Base-by-base conservation (phyloP, 2,888 invertebrate genomes). In the Deilephila porcellus region DNA sequence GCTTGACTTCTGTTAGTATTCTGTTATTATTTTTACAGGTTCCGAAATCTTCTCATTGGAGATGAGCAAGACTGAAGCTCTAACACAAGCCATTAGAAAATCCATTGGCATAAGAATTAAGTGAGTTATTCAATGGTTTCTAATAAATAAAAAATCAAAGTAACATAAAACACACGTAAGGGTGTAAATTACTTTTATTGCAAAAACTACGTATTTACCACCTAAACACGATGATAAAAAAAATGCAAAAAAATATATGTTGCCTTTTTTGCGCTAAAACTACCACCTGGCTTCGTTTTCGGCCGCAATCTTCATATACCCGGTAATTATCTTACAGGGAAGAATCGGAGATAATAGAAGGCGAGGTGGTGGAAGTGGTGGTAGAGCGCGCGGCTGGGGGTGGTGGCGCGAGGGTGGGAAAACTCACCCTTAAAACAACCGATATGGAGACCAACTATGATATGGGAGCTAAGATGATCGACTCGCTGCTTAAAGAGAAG, bases 361-460 rank as follows among this genome's bases (percentile, higher is more conserved):
- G 99, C 0, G 99, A 99, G 93, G 99, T 99, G 0, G 99, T 99
- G 0, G 99, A 99, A 84, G 97, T 99, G 67, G 98, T 99, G 88
- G 98, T 99, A 45, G 99, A 99, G 86, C 95, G 99, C 29, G 99
- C 99, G 0, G 99, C 98, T 0, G 97, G 98, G 0, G 99, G 91
- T 0, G 93, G 91, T 0, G 94, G 94, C 0, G 97, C 97, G 0
- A 96, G 98, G 89, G 97, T 98, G 64, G 99, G 99, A 1, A 98
- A 99, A 83, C 95, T 99, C 56, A 99, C 99, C 0, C 94, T 99
- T 67, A 99, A 99, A 95, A 99, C 99, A 0, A 99, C 99, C 0
- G 99, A 99, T 90, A 99, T 99, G 99, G 99, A 99, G 92, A 99
- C 99, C 0, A 97, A 99, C 78, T 99, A 99, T 88, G 99, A 99